Evolutionary conservation across 2,797 vertebrate genomes (phyloP).

Genomic region (Chelon auratus): DNA sequence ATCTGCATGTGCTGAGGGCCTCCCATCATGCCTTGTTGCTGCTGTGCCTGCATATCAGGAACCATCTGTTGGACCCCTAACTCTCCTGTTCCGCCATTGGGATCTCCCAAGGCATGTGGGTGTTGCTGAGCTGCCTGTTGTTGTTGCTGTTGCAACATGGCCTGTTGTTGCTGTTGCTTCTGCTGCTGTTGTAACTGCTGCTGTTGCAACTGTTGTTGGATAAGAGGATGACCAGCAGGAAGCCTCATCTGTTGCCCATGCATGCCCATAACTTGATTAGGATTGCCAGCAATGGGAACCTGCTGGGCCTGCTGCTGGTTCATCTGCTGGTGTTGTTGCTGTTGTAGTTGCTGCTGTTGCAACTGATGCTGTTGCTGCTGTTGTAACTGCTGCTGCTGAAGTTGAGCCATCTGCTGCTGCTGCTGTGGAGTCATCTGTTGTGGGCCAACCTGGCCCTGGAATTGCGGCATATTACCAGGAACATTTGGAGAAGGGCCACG

Average conservation of each 20-base stretch:
- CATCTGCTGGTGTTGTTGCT: slow-evolving; percentile 85
- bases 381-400: slow-evolving; percentile 89
- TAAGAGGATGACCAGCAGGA: slow-evolving; percentile 88
- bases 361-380: slow-evolving; percentile 85
- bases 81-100: slow-evolving; percentile 81
- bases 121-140: slow-evolving; percentile 85
- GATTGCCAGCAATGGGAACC: slow-evolving; percentile 89
- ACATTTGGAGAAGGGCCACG: slow-evolving; percentile 93
- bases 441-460: slow-evolving; percentile 90
- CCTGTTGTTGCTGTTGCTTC: slow-evolving; percentile 80
- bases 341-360: slow-evolving; percentile 84
- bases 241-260: slow-evolving; percentile 94
- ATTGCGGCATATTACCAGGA: slow-evolving; percentile 93
- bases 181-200: slow-evolving; percentile 82
- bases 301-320: slow-evolving; percentile 86
- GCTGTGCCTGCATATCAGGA: slow-evolving; percentile 93
- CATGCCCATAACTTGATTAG: slow-evolving; percentile 92
- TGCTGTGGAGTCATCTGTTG: slow-evolving; percentile 86
- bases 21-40: slow-evolving; percentile 89
- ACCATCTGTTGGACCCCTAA: slow-evolving; percentile 91
- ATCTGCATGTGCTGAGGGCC: slow-evolving; percentile 92
- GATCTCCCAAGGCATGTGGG: slow-evolving; percentile 89
- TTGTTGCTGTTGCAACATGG: slow-evolving; percentile 84
- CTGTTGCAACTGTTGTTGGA: slow-evolving; percentile 91
- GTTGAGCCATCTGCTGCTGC: slow-evolving; percentile 91